Evolutionary conservation across 2,113 vertebrate species (phyloP), one percentile per base, ranked within the genome.

Genomic region (Hiodon tergisus): DNA sequence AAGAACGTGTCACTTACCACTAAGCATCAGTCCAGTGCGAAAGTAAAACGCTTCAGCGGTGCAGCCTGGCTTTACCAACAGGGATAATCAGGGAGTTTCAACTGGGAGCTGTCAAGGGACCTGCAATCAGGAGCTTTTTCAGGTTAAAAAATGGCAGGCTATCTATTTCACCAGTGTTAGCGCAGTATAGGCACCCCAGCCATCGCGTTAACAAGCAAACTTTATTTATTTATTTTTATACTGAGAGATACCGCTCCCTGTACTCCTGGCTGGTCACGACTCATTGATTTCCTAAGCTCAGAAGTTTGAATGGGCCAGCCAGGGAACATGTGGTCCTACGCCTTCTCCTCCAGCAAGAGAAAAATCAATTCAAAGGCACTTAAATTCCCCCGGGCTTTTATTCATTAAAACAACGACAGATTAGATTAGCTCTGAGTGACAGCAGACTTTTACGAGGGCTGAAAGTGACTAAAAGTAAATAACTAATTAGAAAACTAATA

Each of bases 391-490:
- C 57, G 8, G 31, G 31, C 46, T 71, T 70, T 13, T 63, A 65
- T 59, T 71, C 47, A 71, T 74, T 65, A 77, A 80, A 53, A 60
- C 57, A 52, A 72, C 59, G 71, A 72, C 72, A 4, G 60, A 69
- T 80, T 77, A 62, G 66, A 71, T 74, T 76, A 67, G 57, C 73
- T 58, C 6, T 67, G 73, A 74, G 58, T 57, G 63, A 65, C 63
- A 16, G 73, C 53, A 66, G 63, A 10, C 17, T 66, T 53, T 66
- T 55, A 6, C 10, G 6, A 55, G 4, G 31, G 31, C 31, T 31
- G 31, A 31, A 31, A 31, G 31, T 31, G 31, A 31, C 31, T 31
- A 31, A 31, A 31, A 31, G 31, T 31, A 31, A 31, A 31, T 31
- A 31, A 31, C 31, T 31, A 31, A 31, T 31, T 31, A 31, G 31